Percentiles rank a stretch among this genome's conserved stretches.
These are phyloP conservation scores for Gopherus evgoodei DNA, from an alignment of 2,113 vertebrate genomes.

Conservation along the genomic window DNA sequence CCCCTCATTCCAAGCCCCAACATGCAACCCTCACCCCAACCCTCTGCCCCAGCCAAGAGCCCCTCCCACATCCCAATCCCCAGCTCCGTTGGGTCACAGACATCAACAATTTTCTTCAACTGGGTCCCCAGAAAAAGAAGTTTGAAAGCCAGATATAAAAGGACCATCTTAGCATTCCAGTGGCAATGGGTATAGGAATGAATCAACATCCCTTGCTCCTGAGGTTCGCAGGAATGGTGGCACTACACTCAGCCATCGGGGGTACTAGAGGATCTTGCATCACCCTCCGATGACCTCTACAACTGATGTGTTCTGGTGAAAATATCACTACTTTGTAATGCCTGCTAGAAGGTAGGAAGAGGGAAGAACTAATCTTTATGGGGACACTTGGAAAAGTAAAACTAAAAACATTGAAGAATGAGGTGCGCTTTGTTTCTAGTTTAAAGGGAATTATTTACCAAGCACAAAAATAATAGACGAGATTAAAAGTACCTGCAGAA, in stretches of 20 bases:
- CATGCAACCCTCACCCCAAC: too few species aligned
- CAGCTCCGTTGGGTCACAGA: too few species aligned
- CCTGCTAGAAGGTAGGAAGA: neutral
- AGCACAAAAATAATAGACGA: conserved; percentile 2
- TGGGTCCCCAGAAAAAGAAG: too few species aligned
- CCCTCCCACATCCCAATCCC: too few species aligned
- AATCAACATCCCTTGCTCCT: neutral
- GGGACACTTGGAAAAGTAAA: neutral
- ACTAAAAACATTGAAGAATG: neutral
- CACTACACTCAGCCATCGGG: neutral
- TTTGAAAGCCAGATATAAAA: neutral
- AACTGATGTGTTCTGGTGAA: neutral
- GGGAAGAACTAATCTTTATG: neutral
- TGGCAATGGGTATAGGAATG: neutral
- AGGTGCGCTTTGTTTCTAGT: neutral
- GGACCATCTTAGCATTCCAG: neutral
- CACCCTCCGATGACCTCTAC: neutral
- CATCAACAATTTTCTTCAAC: too few species aligned
- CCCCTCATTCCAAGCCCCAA: too few species aligned
- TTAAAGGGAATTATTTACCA: neutral
- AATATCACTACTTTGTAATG: neutral
- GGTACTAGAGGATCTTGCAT: neutral
- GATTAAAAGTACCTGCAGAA: conserved; percentile 88
- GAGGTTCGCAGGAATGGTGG: neutral
- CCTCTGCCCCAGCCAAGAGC: too few species aligned